Base-by-base conservation (phyloP, 2,797 vertebrate genomes). In the Channa striata region DNA sequence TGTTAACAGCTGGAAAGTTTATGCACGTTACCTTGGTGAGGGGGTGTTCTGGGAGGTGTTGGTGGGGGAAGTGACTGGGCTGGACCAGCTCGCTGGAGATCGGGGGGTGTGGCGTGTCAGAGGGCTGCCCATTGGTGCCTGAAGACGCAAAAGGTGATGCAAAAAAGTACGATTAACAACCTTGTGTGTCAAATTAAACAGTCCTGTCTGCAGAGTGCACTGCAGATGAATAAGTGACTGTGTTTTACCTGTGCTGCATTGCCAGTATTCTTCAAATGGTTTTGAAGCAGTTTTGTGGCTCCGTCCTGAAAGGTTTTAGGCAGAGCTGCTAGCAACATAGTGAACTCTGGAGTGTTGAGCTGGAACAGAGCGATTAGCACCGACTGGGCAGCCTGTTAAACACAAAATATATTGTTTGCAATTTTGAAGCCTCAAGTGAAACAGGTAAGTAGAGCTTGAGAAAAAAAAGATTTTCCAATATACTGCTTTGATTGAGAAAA, bases 281-380 rank as follows among this genome's bases (percentile, higher is more conserved):
- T 98, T 82, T 99, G 96, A 72, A 99, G 95, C 66, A 99, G 93
- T 84, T 97, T 99, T 73, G 97, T 99, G 90, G 97, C 97, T 84
- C 97, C 97, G 66, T 98, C 97, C 87, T 99, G 97, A 86, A 98
- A 99, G 61, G 97, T 97, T 95, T 99, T 98, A 91, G 97, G 97
- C 86, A 99, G 94, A 89, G 97, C 96, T 89, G 95, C 96, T 88
- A 99, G 90, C 6, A 99, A 89, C 97, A 98, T 98, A 78, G 96
- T 97, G 91, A 98, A 99, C 93, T 99, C 97, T 58, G 97, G 97
- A 44, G 97, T 99, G 89, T 99, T 99, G 81, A 99, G 95, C 90
- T 99, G 96, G 93, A 99, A 99, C 82, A 99, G 91, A 3, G 97
- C 92, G 87, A 99, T 99, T 68, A 99, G 91, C 90, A 99, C 97